phyloP scores from a whole-genome alignment of 92 coral and sea anemone species.

The Phenganax marumi region DNA sequence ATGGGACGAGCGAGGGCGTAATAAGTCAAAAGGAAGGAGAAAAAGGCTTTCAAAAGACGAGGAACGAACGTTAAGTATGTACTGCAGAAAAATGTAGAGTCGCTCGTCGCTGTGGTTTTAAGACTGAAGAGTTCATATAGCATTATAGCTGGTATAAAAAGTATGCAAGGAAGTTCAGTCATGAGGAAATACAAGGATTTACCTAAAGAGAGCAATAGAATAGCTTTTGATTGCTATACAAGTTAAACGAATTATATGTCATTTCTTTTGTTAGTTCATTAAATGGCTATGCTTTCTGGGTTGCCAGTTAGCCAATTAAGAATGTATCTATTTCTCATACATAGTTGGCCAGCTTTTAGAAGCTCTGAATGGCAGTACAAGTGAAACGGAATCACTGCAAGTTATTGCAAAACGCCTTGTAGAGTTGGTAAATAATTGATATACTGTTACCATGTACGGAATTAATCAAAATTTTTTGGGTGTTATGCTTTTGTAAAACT shows the following conservation, averaged over 20 bases:
- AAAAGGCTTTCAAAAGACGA: slow-evolving; percentile 79
- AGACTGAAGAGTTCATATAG: not conserved
- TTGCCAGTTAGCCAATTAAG: not conserved
- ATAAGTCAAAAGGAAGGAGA: slow-evolving; percentile 57
- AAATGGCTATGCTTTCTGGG: not conserved
- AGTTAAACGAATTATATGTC: too few species aligned
- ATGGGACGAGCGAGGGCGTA: slow-evolving; percentile 38
- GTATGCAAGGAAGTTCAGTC: too few species aligned
- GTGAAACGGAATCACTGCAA: slow-evolving; percentile 67
- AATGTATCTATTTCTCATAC: not conserved
- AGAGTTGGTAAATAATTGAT: slow-evolving; percentile 63
- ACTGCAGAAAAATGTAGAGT: not conserved
- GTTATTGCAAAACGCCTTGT: slow-evolving; percentile 84
- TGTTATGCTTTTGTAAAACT: slow-evolving; percentile 6
- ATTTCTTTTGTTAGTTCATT: not conserved
- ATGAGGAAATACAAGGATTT: too few species aligned
- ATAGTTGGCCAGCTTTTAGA: slow-evolving; percentile 68
- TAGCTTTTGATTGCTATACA: too few species aligned
- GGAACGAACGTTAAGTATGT: slow-evolving; percentile 83
- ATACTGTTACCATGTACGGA: not conserved
- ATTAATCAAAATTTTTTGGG: not conserved
- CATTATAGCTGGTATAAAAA: not conserved
- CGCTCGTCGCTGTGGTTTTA: not conserved
- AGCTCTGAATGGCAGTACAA: slow-evolving; percentile 66
- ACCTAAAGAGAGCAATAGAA: too few species aligned